phyloP scores from a whole-genome alignment of 2,113 vertebrate species.

The Eidolon helvum region DNA sequence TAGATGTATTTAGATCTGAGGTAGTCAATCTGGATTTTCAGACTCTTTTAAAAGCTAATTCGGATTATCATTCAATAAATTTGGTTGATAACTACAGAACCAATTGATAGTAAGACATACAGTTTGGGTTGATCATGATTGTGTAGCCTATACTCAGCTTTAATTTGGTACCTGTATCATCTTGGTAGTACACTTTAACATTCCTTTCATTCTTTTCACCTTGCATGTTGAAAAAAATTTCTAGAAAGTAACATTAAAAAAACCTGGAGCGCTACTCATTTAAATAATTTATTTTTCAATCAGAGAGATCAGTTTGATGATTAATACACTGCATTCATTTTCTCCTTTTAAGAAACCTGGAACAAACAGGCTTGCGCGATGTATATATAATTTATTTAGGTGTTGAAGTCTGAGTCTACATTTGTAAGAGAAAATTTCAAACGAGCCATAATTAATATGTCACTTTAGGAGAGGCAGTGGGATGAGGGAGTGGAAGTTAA shows the following conservation, averaged over 20 bases:
- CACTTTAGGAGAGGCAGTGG: slow-evolving; percentile 60
- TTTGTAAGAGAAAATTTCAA: slow-evolving; percentile 74
- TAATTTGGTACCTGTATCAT: neutral
- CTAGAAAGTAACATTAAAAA: slow-evolving; percentile 57
- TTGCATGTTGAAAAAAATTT: slow-evolving; percentile 35
- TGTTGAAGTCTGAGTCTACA: slow-evolving; percentile 74
- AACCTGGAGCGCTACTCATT: slow-evolving; percentile 44
- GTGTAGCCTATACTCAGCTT: neutral
- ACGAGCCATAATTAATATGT: slow-evolving; percentile 74
- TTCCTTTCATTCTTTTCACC: neutral
- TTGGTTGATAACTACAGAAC: neutral
- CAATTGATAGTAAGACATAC: neutral
- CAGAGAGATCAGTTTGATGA: slow-evolving; percentile 65
- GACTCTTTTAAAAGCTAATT: neutral
- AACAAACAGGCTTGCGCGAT: slow-evolving; percentile 63
- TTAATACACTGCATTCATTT: slow-evolving; percentile 74
- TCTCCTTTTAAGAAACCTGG: slow-evolving; percentile 72
- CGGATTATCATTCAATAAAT: neutral
- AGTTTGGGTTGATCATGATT: neutral
- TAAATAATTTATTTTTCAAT: slow-evolving; percentile 79
- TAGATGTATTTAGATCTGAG: neutral
- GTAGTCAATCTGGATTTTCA: neutral
- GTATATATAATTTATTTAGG: slow-evolving; percentile 74
- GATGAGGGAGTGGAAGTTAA: slow-evolving; percentile 61
- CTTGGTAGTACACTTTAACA: neutral